A percentile compares a stretch with the other conserved stretches of the same genome.
phyloP scores from a whole-genome alignment of 2,888 invertebrate species.

The Hyposoter didymator region DNA sequence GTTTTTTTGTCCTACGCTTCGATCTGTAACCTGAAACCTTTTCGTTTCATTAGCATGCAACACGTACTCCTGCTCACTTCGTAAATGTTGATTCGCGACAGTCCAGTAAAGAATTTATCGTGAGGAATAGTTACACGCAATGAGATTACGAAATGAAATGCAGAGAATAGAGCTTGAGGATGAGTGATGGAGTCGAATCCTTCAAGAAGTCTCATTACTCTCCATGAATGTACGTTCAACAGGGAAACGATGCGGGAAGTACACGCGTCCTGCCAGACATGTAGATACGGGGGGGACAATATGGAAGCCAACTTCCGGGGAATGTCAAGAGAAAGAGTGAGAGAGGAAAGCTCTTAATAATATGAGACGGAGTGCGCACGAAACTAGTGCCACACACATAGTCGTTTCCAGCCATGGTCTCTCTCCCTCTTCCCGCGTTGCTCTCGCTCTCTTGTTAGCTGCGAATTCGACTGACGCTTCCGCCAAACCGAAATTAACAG shows the following conservation, averaged over 20 bases:
- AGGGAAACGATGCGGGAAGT: conserved; percentile 47
- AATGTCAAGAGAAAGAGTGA: conserved; percentile 13
- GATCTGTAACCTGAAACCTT: not conserved
- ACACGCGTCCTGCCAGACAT: conserved; percentile 59
- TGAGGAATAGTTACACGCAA: not conserved
- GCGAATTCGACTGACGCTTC: conserved; percentile 64
- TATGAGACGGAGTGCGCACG: conserved; percentile 21
- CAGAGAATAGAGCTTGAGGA: conserved; percentile 30
- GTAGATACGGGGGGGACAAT: conserved; percentile 20
- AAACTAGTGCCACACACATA: conserved; percentile 15
- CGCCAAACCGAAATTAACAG: conserved; percentile 68
- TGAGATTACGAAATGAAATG: conserved; percentile 13
- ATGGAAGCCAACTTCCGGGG: conserved; percentile 26
- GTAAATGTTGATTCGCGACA: conserved; percentile 20
- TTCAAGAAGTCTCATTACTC: conserved; percentile 71
- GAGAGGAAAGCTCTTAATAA: conserved; percentile 19
- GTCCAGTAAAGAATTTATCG: conserved; percentile 24
- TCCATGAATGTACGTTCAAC: conserved; percentile 54
- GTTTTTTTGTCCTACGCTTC: not conserved
- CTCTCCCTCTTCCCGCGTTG: conserved; percentile 26
- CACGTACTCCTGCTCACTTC: conserved; percentile 19
- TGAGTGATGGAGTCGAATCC: conserved; percentile 68
- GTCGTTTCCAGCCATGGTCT: conserved; percentile 26
- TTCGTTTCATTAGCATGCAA: conserved; percentile 37
- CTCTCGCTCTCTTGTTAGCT: conserved; percentile 47